Evolutionary conservation across 2,888 invertebrate species (phyloP), one percentile per base, ranked within the genome.

Genomic region (Romanomermis culicivorax): DNA sequence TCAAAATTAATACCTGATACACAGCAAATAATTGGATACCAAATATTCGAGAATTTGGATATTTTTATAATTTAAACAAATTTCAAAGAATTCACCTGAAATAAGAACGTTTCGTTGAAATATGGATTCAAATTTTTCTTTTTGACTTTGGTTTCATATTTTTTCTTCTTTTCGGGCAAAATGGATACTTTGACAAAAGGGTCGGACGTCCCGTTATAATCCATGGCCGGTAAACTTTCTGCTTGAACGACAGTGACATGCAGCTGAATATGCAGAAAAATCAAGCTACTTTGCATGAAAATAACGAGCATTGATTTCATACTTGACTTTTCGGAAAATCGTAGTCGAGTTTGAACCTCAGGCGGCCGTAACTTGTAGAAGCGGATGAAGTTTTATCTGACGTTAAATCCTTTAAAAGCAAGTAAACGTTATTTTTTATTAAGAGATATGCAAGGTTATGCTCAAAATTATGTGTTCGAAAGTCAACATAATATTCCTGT

Each of bases 111-210:
- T 75, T 97, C 97, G 72, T 97, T 93, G 76, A 99, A 97, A 61
- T 91, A 83, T 1, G 95, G 95, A 76, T 80, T 95, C 59, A 99
- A 75, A 43, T 95, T 97, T 75, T 97, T 97, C 65, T 97, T 80
- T 75, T 97, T 95, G 54, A 99, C 97, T 77, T 97, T 97, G 4
- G 97, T 99, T 74, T 97, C 97, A 70, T 89, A 93, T 74, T 97
- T 97, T 77, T 97, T 97, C 77, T 97, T 97, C 76, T 97, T 97
- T 72, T 97, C 97, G 1, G 97, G 97, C 61, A 97, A 78, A 60
- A 97, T 77, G 73, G 93, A 99, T 54, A 76, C 69, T 74, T 97
- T 97, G 55, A 97, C 95, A 69, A 97, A 97, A 23, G 97, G 97
- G 77, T 97, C 97, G 42, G 93, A 93, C 17, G 95, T 95, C 49